These are phyloP conservation scores for Myotis findleyi DNA, from an alignment of 2,797 vertebrate species.

Conservation along the genomic window DNA sequence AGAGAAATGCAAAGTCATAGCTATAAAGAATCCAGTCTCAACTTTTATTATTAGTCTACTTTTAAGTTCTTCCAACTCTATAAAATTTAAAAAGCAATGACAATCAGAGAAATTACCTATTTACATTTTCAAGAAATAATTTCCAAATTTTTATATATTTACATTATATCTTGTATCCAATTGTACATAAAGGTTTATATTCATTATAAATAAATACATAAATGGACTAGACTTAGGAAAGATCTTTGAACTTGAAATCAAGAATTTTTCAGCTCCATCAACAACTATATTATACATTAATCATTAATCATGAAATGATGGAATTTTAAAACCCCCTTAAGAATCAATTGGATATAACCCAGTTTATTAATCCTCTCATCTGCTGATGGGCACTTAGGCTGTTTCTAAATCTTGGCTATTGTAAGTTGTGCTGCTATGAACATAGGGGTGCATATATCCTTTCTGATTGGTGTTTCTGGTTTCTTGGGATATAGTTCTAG, in stretches of 20 bases:
- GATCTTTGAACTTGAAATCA: background rate
- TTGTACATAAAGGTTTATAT: constrained; percentile 24
- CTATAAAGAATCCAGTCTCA: constrained; percentile 40
- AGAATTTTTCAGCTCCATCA: background rate
- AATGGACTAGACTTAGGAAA: background rate
- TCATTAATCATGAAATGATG: constrained; percentile 5
- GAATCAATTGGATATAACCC: background rate
- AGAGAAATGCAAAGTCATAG: constrained; percentile 64
- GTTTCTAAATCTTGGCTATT: too few species aligned
- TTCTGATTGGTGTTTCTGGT: too few species aligned
- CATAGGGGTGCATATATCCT: too few species aligned
- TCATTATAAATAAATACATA: background rate
- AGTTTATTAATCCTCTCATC: too few species aligned
- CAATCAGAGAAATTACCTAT: background rate
- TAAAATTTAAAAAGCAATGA: constrained; percentile 44
- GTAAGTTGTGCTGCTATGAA: too few species aligned
- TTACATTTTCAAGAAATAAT: constrained; percentile 29
- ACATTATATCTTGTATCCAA: background rate
- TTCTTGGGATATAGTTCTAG: too few species aligned
- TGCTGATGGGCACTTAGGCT: too few species aligned
- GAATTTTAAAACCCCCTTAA: background rate
- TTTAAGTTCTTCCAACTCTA: background rate
- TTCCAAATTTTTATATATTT: constrained; percentile 3
- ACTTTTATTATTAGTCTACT: constrained; percentile 19
- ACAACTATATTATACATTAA: background rate